Base-by-base conservation (phyloP, 2,888 invertebrate species). In the Xanthorhoe designata region DNA sequence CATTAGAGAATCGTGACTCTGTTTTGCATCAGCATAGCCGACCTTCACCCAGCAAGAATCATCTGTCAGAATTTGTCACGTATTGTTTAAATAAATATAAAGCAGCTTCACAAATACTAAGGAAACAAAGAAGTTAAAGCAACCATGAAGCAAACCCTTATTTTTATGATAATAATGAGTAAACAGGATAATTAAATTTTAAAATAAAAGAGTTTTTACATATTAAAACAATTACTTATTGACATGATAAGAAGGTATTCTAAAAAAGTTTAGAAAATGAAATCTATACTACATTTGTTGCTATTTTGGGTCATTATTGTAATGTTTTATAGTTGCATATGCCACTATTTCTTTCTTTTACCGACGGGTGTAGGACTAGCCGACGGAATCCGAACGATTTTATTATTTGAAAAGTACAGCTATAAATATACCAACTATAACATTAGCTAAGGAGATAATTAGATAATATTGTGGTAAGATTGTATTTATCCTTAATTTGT, bases 1-100 rank as follows among this genome's bases (percentile, higher is more conserved):
- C 82, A 84, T 84, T 81, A 84, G 76, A 76, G 77, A 75, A 75
- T 85, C 86, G 87, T 88, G 87, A 88, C 85, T 82, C 74, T 78
- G 78, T 85, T 84, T 82, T 74, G 77, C 73, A 82, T 82, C 84
- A 81, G 78, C 81, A 83, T 88, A 61, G 66, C 79, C 83, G 85
- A 86, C 87, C 89, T 89, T 89, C 86, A 72, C 68, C 77, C 74
- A 77, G 83, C 85, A 84, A 83, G 42, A 61, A 64, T 35, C 64
- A 68, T 64, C 57, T 75, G 72, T 74, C 74, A 60, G 51, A 58
- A 67, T 67, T 55, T 59, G 19, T 13, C 32, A 42, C 51, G 54
- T 55, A 24, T 45, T 58, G 52, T 61, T 47, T 35, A 59, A 38
- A 58, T 35, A 35, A 15, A 47, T 17, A 7, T 15, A 15, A n/a